Base-by-base conservation (phyloP, 2,797 vertebrate species). In the Scolopax rusticola region DNA sequence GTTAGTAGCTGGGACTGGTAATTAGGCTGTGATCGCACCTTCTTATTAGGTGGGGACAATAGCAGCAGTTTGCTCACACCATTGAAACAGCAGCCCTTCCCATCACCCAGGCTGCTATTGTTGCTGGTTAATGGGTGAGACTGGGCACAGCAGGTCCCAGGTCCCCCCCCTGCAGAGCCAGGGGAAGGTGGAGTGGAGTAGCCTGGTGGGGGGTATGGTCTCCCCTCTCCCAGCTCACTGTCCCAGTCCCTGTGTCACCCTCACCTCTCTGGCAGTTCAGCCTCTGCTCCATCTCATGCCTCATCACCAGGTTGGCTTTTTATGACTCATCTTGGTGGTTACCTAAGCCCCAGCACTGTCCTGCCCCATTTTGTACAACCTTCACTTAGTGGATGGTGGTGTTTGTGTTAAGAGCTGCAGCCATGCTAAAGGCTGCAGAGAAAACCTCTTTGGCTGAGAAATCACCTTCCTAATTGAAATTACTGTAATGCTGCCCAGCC, bases 231-330 rank as follows among this genome's bases (percentile, higher is more conserved):
- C 45, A 83, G 25, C 33, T 19, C 0, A 0, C 32, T 59, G 38
- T n/a, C 45, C 45, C 4, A 1, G 23, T 84, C n/a, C 16, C 15
- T 68, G 12, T 6, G 3, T 88, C 63, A 59, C 24, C 25, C 11
- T 70, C 36, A 10, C 11, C 48, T 45, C 48, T 38, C 53, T 50
- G 23, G 20, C 3, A 2, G 25, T 56, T 88, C 43, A 36, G 20
- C 32, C 2, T 1, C 36, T 0, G 0, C 53, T 78, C 0, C 0
- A 27, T 77, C 27, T 74, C 8, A 1, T 30, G 33, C n/a, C 25
- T 76, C 27, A 32, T 90, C 59, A 36, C 47, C 36, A 27, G 38
- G 15, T 41, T 88, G 6, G 1, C 15, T 57, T 77, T 56, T 65
- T 60, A 8, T 51, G 45, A 38, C 45, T 75, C 7, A 4, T 51